These are phyloP conservation scores for Romanogobio albipinnatus DNA, from an alignment of 2,113 vertebrate genomes.

Conservation along the genomic window DNA sequence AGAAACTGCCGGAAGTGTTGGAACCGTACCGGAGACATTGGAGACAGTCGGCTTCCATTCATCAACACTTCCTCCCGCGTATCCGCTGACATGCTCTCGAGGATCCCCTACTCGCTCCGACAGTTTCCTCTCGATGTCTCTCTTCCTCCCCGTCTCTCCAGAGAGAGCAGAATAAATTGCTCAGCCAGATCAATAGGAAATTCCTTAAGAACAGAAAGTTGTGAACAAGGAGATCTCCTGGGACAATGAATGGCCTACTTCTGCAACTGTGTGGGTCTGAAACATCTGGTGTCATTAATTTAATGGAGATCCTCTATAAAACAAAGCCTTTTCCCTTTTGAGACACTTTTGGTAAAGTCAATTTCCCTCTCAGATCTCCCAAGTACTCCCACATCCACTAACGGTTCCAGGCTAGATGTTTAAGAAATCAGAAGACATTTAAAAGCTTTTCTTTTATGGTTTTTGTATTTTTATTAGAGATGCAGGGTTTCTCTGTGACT, in stretches of 20 bases:
- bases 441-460: slow-evolving; percentile 4
- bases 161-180: slow-evolving; percentile 36
- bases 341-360: slow-evolving; percentile 28
- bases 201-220: slow-evolving; percentile 52
- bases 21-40: slow-evolving; percentile 12
- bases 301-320: slow-evolving; percentile 24
- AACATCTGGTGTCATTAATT: slow-evolving; percentile 51
- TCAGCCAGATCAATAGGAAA: slow-evolving; percentile 56
- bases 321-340: slow-evolving; percentile 34
- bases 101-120: slow-evolving; percentile 32
- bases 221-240: slow-evolving; percentile 43
- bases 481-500: background rate
- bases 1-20: background rate
- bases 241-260: slow-evolving; percentile 44
- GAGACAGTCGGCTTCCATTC: slow-evolving; percentile 40
- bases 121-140: slow-evolving; percentile 31
- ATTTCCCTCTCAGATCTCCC: slow-evolving; percentile 31
- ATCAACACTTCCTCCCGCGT: slow-evolving; percentile 49
- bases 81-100: slow-evolving; percentile 22
- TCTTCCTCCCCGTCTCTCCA: slow-evolving; percentile 43
- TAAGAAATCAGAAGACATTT: slow-evolving; percentile 30
- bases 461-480: background rate
- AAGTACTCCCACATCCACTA: slow-evolving; percentile 30
- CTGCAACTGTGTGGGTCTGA: slow-evolving; percentile 36
- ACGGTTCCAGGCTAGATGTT: slow-evolving; percentile 16